Percentiles rank a stretch among this genome's conserved stretches.
Evolutionary conservation across 2,113 vertebrate species (phyloP).

Genomic region (Embiotoca jacksoni): DNA sequence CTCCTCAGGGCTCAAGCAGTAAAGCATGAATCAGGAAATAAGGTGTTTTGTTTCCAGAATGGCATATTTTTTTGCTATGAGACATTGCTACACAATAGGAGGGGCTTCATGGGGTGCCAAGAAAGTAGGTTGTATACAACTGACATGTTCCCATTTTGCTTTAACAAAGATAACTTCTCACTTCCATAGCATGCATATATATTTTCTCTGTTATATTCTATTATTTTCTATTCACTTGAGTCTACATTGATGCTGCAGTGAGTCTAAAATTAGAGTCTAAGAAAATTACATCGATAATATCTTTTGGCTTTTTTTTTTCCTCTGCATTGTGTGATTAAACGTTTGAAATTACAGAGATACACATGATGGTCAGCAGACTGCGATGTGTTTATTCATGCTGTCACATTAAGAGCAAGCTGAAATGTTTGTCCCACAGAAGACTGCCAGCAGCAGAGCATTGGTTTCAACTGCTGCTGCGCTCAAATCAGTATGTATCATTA

Average conservation of each 20-base stretch:
- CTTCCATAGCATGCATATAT: not conserved
- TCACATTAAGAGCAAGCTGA: constrained; percentile 21
- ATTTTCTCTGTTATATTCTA: not conserved
- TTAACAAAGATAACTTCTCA: not conserved
- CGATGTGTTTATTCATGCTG: constrained; percentile 30
- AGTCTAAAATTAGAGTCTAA: not conserved
- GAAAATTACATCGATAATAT: not conserved
- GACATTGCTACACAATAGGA: not conserved
- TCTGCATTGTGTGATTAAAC: not conserved
- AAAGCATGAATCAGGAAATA: not conserved
- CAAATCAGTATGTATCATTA: constrained; percentile 31
- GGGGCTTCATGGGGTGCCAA: not conserved
- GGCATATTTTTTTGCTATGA: not conserved
- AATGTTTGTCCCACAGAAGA: constrained; percentile 1
- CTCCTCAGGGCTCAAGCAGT: not conserved
- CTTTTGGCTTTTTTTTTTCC: not conserved
- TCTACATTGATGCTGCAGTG: not conserved
- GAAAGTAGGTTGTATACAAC: not conserved
- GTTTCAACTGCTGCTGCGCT: constrained; percentile 8
- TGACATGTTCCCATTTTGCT: not conserved
- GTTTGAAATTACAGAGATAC: not conserved
- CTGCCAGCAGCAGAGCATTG: not conserved
- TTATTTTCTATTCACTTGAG: not conserved
- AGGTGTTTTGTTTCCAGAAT: not conserved
- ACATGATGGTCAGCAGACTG: constrained; percentile 17